Base-by-base conservation (phyloP, 2,113 vertebrate genomes). In the Rostratula benghalensis region DNA sequence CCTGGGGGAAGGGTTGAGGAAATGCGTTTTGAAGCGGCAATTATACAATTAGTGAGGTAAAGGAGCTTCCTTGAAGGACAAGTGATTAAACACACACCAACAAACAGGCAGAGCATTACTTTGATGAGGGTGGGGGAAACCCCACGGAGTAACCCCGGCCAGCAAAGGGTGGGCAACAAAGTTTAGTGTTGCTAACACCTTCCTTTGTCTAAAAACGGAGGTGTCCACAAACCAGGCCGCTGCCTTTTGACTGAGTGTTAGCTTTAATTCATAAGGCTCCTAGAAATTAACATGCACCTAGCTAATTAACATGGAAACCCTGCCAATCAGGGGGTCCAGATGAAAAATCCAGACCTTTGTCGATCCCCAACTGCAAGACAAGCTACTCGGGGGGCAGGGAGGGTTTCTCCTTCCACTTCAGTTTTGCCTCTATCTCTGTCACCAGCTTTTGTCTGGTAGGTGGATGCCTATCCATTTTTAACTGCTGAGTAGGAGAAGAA, bases 1-100 rank as follows among this genome's bases (percentile, higher is more conserved):
- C 84, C 90, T 61, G 56, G 57, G 18, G 86, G 67, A 94, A 65
- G 6, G 33, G 80, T 75, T 85, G 94, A 88, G 75, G 75, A 94
- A 96, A 97, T 60, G 20, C 24, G 78, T 85, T 85, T 91, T 90
- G 91, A 95, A 94, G 95, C 70, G 69, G 31, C 89, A 95, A 93
- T 96, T 96, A 94, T 63, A 76, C 82, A 94, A 94, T 96, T 93
- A 93, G 80, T 22, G 48, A 81, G 77, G 91, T 95, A 93, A 93
- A 82, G 91, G 73, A 95, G 94, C 73, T 79, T 94, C 61, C 70
- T 2, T 77, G 79, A 94, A 88, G 71, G 95, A 94, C 65, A 92
- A 94, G 65, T 79, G 57, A 73, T 78, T 91, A 96, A 96, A 84
- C 37, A 41, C 10, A 3, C 48, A 89, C 61, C 86, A 95, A 74